Evolutionary conservation across 2,888 invertebrate species (phyloP).

Genomic region (Ormia ochracea): DNA sequence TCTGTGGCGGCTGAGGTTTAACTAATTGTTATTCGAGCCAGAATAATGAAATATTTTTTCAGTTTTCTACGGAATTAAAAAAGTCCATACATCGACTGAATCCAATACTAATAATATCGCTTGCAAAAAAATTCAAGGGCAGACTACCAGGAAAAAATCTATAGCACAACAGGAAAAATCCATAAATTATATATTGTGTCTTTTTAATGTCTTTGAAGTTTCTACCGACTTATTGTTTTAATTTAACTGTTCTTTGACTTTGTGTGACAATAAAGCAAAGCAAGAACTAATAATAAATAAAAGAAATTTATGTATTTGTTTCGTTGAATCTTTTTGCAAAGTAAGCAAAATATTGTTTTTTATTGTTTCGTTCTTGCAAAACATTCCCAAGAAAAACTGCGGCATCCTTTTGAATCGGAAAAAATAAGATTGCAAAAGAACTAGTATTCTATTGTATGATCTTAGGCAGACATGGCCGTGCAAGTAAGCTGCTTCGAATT

Average conservation of each 20-base stretch:
- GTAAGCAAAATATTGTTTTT: constrained; percentile 51
- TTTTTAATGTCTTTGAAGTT: constrained; percentile 39
- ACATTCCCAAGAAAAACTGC: constrained; percentile 55
- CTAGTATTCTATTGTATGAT: not conserved
- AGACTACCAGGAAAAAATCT: not conserved
- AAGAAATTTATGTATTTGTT: constrained; percentile 40
- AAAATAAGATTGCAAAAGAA: not conserved
- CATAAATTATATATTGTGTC: constrained; percentile 48
- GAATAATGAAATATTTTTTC: not conserved
- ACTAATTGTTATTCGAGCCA: not conserved
- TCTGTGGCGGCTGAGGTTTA: too few species aligned
- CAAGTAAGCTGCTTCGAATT: constrained; percentile 7
- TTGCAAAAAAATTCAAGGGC: not conserved
- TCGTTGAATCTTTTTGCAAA: constrained; percentile 57
- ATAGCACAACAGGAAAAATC: constrained; percentile 29
- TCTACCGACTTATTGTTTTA: constrained; percentile 42
- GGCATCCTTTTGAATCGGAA: constrained; percentile 36
- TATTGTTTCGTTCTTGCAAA: not conserved
- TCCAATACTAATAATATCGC: not conserved
- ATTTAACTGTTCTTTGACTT: constrained; percentile 54
- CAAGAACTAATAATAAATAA: constrained; percentile 33
- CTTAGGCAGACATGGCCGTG: not conserved
- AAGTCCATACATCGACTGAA: not conserved
- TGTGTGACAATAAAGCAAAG: constrained; percentile 36
- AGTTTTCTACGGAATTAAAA: not conserved